Evolutionary conservation across 1,140 invertebrate species (phyloP), one percentile per base, ranked within the genome.

Genomic region (Drosophila sp.): DNA sequence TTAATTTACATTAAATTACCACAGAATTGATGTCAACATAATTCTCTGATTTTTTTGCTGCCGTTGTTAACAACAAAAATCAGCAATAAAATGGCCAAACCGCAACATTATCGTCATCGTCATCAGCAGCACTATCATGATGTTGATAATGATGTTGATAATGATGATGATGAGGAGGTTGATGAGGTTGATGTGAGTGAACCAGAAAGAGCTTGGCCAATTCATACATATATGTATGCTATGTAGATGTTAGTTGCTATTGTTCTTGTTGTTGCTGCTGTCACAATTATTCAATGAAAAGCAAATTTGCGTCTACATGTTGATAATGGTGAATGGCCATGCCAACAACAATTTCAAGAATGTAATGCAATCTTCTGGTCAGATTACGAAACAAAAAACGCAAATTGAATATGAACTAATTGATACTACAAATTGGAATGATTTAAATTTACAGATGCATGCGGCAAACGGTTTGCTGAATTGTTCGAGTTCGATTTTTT

Each of bases 111-210:
- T 27, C 44, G 7, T 8, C 44, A 27, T 27, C 44, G 5, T 23
- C 17, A 8, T 25, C 8, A 6, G 8, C 44, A 50, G 4, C 23
- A 50, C 5, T 35, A 35, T 35, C 33, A 35, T 35, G 33, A 35
- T 35, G 5, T 33, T 33, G 5, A 33, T 33, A 35, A 35, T 35
- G 5, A 35, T 35, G 5, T 7, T 35, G 5, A 38, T 38, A 4
- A 38, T 38, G 3, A 38, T 50, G n/a, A 50, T 27, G 29, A 30
- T 57, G 2, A 7, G 17, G n/a, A 32, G 11, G 30, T 4, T 63
- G 61, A 10, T 63, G 40, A n/a, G 17, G 58, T 57, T 66, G 54
- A 40, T 60, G 60, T 57, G 41, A 54, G 17, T 63, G 23, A 47
- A 7, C 44, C 44, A 47, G 17, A 47, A 47, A 27, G 23, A 27